These are phyloP conservation scores for Pantala flavescens DNA, from an alignment of 1,140 invertebrate species.

Conservation along the genomic window DNA sequence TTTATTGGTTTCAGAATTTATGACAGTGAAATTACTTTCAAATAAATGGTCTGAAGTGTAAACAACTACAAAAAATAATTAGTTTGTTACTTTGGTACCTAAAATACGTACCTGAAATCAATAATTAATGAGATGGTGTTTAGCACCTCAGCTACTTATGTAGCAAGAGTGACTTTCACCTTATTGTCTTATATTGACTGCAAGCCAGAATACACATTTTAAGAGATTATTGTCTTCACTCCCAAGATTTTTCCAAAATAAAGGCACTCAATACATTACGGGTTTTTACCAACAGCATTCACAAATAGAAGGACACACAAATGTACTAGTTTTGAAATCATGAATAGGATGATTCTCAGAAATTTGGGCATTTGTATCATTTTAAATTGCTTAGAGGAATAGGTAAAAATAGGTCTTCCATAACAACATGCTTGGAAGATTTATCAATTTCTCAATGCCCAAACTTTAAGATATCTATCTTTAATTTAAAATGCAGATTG, in stretches of 20 bases:
- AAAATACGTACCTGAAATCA: not conserved
- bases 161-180: not conserved
- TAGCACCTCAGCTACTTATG: not conserved
- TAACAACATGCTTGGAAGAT: not conserved
- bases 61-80: constrained; percentile 9
- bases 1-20: not conserved
- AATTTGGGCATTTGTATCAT: not conserved
- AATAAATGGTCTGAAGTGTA: not conserved
- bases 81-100: not conserved
- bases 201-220: not conserved
- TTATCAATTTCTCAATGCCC: not conserved
- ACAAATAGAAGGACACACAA: not conserved
- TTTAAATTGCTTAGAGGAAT: not conserved
- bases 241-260: constrained; percentile 10
- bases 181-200: constrained; percentile 3
- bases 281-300: not conserved
- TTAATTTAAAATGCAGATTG: not conserved
- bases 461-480: constrained; percentile 4
- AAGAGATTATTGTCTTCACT: constrained; percentile 2
- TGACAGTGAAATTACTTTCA: not conserved
- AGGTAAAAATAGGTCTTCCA: constrained; percentile 1
- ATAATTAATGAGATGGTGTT: not conserved
- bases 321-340: not conserved
- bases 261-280: constrained; percentile 5
- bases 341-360: not conserved